Evolutionary conservation across 2,113 vertebrate species (phyloP).

Genomic region (Motacilla alba): DNA sequence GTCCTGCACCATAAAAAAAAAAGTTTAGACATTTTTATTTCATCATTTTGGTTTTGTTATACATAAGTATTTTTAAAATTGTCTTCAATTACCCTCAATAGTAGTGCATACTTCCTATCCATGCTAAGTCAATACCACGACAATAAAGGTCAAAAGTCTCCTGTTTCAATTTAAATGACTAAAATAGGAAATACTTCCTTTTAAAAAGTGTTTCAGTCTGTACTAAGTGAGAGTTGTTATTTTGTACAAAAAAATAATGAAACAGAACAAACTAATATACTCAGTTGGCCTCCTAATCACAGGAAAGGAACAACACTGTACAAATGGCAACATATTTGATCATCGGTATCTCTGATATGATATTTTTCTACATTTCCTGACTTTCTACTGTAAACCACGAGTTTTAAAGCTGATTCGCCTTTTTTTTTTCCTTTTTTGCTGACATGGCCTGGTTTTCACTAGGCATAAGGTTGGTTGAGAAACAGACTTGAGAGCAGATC

Average conservation of each 20-base stretch:
- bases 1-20: background rate
- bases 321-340: background rate
- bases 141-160: background rate
- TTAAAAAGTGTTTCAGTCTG: background rate
- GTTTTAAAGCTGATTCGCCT: background rate
- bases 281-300: background rate
- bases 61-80: background rate
- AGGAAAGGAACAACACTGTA: background rate
- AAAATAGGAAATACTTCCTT: slow-evolving; percentile 2
- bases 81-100: background rate
- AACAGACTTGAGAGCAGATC: background rate
- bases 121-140: background rate
- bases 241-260: background rate
- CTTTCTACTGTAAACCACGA: background rate
- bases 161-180: background rate
- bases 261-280: background rate
- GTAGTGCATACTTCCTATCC: background rate
- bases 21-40: background rate
- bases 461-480: background rate
- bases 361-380: slow-evolving; percentile 10
- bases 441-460: background rate
- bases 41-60: background rate
- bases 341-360: background rate
- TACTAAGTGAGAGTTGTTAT: background rate
- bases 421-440: background rate